These are phyloP conservation scores for Arnoldichthys spilopterus DNA, from an alignment of 2,797 vertebrate genomes.

Conservation along the genomic window DNA sequence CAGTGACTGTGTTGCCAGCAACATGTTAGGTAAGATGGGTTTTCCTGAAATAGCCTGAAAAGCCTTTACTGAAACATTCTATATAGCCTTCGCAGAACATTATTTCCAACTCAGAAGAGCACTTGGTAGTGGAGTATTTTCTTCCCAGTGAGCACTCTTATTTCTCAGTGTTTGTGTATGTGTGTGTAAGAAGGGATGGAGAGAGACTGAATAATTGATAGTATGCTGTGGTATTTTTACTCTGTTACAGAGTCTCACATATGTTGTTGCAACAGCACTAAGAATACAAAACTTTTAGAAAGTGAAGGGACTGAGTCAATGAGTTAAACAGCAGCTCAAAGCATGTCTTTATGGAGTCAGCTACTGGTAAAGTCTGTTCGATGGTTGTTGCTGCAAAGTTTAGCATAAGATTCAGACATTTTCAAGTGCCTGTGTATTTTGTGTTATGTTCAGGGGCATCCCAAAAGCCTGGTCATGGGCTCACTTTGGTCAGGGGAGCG, in stretches of 20 bases:
- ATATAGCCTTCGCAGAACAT: conserved; percentile 17
- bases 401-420: background rate
- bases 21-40: background rate
- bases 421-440: conserved; percentile 4
- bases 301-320: background rate
- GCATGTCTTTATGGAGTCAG: conserved; percentile 13
- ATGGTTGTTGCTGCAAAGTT: background rate
- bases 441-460: conserved; percentile 73
- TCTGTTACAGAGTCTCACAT: conserved; percentile 23
- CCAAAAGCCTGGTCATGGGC: conserved; percentile 88
- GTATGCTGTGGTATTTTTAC: conserved; percentile 49
- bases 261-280: conserved; percentile 19
- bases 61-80: background rate
- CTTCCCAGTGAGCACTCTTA: conserved; percentile 42
- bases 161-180: conserved; percentile 52
- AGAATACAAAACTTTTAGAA: conserved; percentile 33
- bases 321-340: conserved; percentile 20
- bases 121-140: conserved; percentile 9
- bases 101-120: background rate
- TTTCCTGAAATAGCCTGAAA: conserved; percentile 28
- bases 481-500: conserved; percentile 86
- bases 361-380: background rate
- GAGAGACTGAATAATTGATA: conserved; percentile 56
- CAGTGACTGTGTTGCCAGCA: background rate
- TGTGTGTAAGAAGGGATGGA: conserved; percentile 20